phyloP scores from a whole-genome alignment of 2,888 invertebrate genomes.

The Xestoiulus laeticollis region DNA sequence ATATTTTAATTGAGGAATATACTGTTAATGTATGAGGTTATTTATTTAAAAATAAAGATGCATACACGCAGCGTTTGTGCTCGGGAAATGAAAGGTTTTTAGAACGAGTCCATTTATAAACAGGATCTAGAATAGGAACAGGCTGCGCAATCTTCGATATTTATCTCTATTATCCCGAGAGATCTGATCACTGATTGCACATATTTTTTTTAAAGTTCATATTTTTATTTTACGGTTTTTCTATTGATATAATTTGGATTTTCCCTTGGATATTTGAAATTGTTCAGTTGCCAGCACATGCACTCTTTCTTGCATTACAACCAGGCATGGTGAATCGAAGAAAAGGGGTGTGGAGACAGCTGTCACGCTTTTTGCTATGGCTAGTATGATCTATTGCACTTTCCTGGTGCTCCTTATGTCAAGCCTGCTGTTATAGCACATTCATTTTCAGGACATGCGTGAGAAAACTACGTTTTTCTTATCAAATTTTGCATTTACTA shows the following conservation, averaged over 20 bases:
- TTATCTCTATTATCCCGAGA: neutral
- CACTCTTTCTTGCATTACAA: neutral
- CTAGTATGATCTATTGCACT: no score
- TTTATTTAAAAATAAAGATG: neutral
- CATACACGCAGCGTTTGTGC: neutral
- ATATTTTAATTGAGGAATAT: neutral
- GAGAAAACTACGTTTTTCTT: no score
- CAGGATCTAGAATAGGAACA: neutral
- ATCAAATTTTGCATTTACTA: no score
- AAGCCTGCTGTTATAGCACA: no score
- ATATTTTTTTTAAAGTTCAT: neutral
- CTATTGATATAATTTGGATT: neutral
- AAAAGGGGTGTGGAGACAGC: conserved; percentile 12
- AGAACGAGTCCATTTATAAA: neutral
- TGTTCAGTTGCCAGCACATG: neutral
- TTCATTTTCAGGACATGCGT: no score
- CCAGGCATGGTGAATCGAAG: neutral
- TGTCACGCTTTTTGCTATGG: neutral
- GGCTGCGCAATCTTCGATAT: neutral
- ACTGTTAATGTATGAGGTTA: neutral
- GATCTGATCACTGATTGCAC: neutral
- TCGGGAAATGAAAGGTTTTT: neutral
- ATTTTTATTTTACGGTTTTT: neutral
- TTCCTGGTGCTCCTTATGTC: no score
- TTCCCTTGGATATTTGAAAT: neutral